Percentiles rank a stretch among this genome's conserved stretches.
phyloP scores from a whole-genome alignment of 2,888 invertebrate genomes.

The Autographa pulchrina region DNA sequence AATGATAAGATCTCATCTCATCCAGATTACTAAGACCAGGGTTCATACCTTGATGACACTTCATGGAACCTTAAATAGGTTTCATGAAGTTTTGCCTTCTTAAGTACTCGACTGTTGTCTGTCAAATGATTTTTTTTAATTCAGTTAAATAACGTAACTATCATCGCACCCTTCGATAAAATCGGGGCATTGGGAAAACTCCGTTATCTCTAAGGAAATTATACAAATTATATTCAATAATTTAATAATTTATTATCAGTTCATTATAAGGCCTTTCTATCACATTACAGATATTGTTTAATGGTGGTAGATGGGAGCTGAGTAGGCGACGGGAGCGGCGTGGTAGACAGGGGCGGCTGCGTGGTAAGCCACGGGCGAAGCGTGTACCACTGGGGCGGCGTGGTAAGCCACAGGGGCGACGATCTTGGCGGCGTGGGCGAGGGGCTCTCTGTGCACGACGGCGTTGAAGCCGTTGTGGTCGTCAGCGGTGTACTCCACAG shows the following conservation, averaged over 20 bases:
- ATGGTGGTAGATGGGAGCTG: constrained; percentile 79
- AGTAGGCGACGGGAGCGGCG: constrained; percentile 68
- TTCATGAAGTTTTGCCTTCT: no score
- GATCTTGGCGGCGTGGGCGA: constrained; percentile 56
- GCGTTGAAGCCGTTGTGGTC: constrained; percentile 89
- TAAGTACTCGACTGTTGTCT: no score
- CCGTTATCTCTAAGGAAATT: background rate
- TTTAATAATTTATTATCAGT: constrained; percentile 41
- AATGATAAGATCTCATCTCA: background rate
- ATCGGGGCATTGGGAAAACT: background rate
- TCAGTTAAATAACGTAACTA: no score
- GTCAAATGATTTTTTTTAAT: no score
- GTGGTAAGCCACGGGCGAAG: constrained; percentile 51
- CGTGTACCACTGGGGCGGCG: constrained; percentile 63
- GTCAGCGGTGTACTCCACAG: constrained; percentile 87
- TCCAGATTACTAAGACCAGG: background rate
- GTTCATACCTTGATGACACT: no score
- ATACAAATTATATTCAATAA: constrained; percentile 19
- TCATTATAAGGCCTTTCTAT: background rate
- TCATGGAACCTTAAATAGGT: no score
- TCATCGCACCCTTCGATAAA: no score
- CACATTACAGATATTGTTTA: constrained; percentile 50
- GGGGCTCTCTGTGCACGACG: constrained; percentile 85
- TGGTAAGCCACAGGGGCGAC: constrained; percentile 62
- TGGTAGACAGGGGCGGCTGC: constrained; percentile 71